phyloP scores from a whole-genome alignment of 2,113 vertebrate genomes.

The Myotis yumanensis region DNA sequence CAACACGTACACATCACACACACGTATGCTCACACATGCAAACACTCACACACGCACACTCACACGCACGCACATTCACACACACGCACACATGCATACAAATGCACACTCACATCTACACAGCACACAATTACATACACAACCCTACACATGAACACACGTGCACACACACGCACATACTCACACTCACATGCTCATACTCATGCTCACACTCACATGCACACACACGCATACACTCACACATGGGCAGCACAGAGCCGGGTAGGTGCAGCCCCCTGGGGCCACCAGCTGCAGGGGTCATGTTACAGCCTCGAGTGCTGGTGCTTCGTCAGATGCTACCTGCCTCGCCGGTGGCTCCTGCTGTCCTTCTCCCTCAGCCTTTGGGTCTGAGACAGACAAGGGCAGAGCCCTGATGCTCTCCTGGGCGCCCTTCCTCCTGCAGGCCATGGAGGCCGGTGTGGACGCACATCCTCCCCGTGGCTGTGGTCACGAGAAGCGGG shows the following conservation, averaged over 20 bases:
- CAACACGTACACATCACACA: no score
- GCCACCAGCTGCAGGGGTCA: slow-evolving; percentile 26
- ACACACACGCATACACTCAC: neutral
- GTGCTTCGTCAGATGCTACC: neutral
- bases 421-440: neutral
- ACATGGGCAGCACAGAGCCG: neutral
- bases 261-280: neutral
- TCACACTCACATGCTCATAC: no score
- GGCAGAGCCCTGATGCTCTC: neutral
- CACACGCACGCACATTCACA: neutral
- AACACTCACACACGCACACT: no score
- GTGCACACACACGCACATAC: no score
- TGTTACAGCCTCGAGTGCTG: neutral
- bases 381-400: neutral
- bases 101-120: no score
- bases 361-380: neutral
- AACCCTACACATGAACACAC: no score
- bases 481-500: neutral
- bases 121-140: no score
- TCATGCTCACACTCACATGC: no score
- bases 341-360: neutral
- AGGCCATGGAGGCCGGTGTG: neutral
- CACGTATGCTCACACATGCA: no score
- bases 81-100: fast-evolving
- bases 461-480: neutral